phyloP scores from a whole-genome alignment of 2,888 invertebrate genomes.

The Catocala fraxini region DNA sequence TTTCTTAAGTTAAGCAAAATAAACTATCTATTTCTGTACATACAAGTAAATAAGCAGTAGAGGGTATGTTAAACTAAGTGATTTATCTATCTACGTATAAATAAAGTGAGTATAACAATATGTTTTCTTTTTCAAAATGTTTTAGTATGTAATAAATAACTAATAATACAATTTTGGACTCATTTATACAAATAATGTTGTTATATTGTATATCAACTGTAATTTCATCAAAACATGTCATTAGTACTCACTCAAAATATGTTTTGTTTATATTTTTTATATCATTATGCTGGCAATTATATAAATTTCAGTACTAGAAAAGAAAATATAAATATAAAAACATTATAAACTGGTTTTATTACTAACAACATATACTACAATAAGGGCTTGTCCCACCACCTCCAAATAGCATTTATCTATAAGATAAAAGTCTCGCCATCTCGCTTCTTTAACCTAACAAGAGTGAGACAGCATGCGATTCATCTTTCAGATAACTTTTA shows the following conservation, averaged over 20 bases:
- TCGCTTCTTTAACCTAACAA: no score
- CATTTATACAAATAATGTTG: constrained; percentile 34
- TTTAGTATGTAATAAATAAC: constrained; percentile 36
- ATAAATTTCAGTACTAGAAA: constrained; percentile 70
- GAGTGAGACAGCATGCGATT: no score
- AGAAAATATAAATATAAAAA: constrained; percentile 78
- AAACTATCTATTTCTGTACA: constrained; percentile 68
- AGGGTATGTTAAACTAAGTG: constrained; percentile 54
- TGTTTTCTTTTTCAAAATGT: constrained; percentile 38
- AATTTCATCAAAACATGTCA: constrained; percentile 37
- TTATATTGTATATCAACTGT: constrained; percentile 31
- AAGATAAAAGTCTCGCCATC: no score
- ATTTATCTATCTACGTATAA: constrained; percentile 51
- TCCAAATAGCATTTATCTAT: no score
- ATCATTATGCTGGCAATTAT: constrained; percentile 70
- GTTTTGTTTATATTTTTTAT: constrained; percentile 64
- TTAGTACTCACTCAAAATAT: constrained; percentile 46
- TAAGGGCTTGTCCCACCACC: background rate
- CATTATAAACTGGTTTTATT: constrained; percentile 60
- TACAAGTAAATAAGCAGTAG: constrained; percentile 68
- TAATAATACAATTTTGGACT: constrained; percentile 36
- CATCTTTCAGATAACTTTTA: no score
- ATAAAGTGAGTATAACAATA: constrained; percentile 46
- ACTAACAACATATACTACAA: constrained; percentile 19
- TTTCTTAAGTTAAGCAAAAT: constrained; percentile 71